Base-by-base conservation (phyloP, 2,888 invertebrate genomes). In the Venustoraphidia nigricollis region DNA sequence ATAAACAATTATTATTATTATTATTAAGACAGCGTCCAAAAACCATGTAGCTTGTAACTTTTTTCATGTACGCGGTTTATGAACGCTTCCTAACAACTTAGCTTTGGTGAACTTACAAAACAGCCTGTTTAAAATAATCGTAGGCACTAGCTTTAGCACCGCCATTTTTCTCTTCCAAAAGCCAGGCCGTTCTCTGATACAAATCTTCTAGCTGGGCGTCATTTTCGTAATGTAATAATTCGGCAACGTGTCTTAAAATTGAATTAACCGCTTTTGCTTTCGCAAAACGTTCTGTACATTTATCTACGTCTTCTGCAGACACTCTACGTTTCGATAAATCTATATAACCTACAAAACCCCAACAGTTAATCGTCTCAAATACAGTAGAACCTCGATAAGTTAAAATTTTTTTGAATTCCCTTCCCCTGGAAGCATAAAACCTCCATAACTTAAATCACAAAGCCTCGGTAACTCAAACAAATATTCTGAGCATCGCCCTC, bases 311-410 rank as follows among this genome's bases (percentile, higher is more conserved):
- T 68, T 98, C 98, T 0, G 91, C 85, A 1, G 96, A 96, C 2
- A 98, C 98, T 69, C 98, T 81, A 65, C 98, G 81, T 71, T 99
- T 99, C 53, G 97, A 98, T 59, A 99, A 77, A 79, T 99, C 98
- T 66, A 99, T 99, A 67, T 99, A 99, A 61, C 91, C 90, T 90
- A 65, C 8, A 66, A 61, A 53, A 27, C 27, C 27, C 27, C 27
- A 6, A 27, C 27, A 27, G 27, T 27, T 27, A 27, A 27, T 27
- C 27, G 3, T 27, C 27, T 17, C 17, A 4, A 27, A 27, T 27
- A 17, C 17, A 17, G 4, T 17, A 4, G 4, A 17, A 4, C 17
- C 4, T 17, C 17, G 2, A 4, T 17, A 17, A 17, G 17, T 17
- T n/a, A n/a, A n/a, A n/a, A n/a, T n/a, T n/a, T n/a, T n/a, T n/a